These are phyloP conservation scores for Oscheius sp. DNA, from an alignment of 2,888 invertebrate species.

Conservation along the genomic window DNA sequence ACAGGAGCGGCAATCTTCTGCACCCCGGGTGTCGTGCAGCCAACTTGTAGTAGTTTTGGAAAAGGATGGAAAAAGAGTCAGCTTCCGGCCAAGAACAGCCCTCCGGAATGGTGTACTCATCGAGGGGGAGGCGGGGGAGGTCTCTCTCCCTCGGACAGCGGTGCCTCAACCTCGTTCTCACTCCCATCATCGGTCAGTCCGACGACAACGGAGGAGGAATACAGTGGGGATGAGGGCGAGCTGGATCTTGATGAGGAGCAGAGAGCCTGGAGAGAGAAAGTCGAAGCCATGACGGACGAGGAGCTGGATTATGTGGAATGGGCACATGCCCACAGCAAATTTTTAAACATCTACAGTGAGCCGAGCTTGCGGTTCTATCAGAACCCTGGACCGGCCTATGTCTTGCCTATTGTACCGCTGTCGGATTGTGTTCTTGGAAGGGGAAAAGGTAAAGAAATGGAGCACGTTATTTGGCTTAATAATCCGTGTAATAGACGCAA, in stretches of 20 bases:
- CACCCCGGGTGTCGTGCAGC: constrained; percentile 13
- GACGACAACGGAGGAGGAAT: constrained; percentile 8
- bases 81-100: neutral
- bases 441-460: neutral
- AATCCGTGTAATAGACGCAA: no score
- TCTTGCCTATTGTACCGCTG: constrained; percentile 15
- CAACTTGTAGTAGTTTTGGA: constrained; percentile 7
- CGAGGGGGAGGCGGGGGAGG: neutral
- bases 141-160: constrained; percentile 7
- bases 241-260: constrained; percentile 12
- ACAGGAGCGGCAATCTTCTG: neutral
- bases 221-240: neutral
- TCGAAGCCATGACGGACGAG: constrained; percentile 47
- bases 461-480: no score
- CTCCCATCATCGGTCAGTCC: neutral
- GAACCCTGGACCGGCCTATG: constrained; percentile 43
- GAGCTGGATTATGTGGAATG: constrained; percentile 52
- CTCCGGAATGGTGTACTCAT: neutral
- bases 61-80: neutral
- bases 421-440: neutral
- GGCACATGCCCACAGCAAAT: constrained; percentile 47
- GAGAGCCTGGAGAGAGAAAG: constrained; percentile 11
- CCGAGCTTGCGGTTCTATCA: constrained; percentile 48
- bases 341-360: constrained; percentile 52
- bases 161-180: constrained; percentile 9